Conservation (phyloP, 2,888 invertebrate species). For the Elaeidobius kamerunicus region DNA sequence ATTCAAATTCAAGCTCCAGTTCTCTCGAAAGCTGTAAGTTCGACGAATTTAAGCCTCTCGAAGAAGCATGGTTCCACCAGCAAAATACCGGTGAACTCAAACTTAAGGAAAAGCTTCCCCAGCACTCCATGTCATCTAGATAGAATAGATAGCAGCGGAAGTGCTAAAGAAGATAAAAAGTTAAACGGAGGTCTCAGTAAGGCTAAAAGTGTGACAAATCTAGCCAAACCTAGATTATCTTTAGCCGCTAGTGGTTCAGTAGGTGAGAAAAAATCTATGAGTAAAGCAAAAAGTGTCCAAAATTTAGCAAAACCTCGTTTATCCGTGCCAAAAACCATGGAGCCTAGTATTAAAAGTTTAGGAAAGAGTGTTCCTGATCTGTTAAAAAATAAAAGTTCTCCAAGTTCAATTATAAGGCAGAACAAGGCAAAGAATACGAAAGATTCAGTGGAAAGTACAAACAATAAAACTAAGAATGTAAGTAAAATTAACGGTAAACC, state of each 20-base stretch:
- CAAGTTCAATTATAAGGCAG: constrained; percentile 9
- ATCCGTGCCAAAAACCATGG: constrained; percentile 23
- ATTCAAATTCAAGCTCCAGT: constrained; percentile 10
- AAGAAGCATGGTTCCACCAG: constrained; percentile 36
- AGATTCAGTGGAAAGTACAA: constrained; percentile 13
- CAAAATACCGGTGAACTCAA: constrained; percentile 46
- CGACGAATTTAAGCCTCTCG: constrained; percentile 40
- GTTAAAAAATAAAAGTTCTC: constrained; percentile 22
- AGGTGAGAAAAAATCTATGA: constrained; percentile 26
- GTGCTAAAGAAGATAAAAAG: constrained; percentile 31
- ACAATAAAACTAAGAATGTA: constrained; percentile 3
- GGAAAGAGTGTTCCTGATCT: constrained; percentile 26
- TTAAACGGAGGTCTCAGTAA: constrained; percentile 27
- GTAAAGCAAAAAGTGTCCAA: constrained; percentile 34
- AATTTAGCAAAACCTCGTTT: constrained; percentile 31
- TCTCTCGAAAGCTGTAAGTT: constrained; percentile 42
- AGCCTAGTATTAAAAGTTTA: constrained; percentile 3
- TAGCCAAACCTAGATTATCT: constrained; percentile 25
- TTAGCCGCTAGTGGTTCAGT: constrained; percentile 31
- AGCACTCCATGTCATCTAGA: constrained; percentile 51
- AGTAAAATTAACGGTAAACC: constrained; percentile 1
- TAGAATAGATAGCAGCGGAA: constrained; percentile 40
- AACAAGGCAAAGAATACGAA: constrained; percentile 29
- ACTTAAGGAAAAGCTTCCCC: constrained; percentile 44
- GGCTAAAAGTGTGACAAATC: constrained; percentile 35